phyloP scores from a whole-genome alignment of 1,140 invertebrate species.

The Drosophila bifasciata region DNA sequence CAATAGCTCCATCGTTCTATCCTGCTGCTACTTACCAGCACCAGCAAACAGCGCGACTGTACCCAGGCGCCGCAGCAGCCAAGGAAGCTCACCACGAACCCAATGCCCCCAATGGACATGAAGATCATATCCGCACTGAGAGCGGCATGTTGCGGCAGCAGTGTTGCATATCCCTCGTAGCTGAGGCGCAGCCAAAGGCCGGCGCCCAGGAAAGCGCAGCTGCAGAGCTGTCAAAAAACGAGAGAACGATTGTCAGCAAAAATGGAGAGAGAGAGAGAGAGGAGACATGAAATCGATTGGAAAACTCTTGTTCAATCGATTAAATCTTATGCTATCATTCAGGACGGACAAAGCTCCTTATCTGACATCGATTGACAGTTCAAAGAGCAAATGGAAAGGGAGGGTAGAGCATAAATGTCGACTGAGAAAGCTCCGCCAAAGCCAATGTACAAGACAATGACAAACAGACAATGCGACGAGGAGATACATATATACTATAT shows the following conservation, averaged over 20 bases:
- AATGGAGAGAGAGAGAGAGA: conserved; percentile 9
- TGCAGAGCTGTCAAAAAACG: conserved; percentile 87
- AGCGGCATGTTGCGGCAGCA: conserved; percentile 89
- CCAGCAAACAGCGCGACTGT: conserved; percentile 90
- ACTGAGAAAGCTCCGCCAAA: too few species aligned
- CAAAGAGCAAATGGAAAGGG: too few species aligned
- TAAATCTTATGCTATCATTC: too few species aligned
- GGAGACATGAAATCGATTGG: conserved; percentile 9
- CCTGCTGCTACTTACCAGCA: conserved; percentile 86
- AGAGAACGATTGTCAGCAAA: conserved; percentile 1
- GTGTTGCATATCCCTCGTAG: conserved; percentile 89
- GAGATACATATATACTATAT: too few species aligned
- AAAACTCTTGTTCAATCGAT: too few species aligned
- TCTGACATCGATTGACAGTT: too few species aligned
- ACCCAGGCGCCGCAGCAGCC: conserved; percentile 93
- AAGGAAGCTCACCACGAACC: conserved; percentile 90
- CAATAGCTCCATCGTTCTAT: neutral
- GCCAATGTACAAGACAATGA: too few species aligned
- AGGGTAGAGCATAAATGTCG: too few species aligned
- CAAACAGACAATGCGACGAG: conserved; percentile 49
- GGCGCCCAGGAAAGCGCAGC: conserved; percentile 89
- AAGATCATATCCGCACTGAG: conserved; percentile 89
- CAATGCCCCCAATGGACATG: conserved; percentile 88
- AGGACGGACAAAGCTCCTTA: too few species aligned
- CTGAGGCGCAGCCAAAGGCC: conserved; percentile 90